Percentiles rank a stretch among this genome's conserved stretches.
phyloP scores from a whole-genome alignment of 2,797 vertebrate genomes.

The Pseudochaenichthys georgianus region DNA sequence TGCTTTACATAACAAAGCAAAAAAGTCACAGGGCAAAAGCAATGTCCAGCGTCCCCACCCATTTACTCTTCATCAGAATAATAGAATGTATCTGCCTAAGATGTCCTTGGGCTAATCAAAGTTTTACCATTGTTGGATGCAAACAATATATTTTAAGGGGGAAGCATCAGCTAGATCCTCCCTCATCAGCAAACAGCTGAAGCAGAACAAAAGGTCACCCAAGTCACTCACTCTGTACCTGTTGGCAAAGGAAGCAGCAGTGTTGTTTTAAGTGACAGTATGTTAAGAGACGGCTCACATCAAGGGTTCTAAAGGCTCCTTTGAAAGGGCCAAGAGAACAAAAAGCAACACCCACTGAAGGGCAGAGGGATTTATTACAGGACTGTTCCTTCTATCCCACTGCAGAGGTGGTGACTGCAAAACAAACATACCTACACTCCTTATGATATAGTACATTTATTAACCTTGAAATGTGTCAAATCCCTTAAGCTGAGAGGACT shows the following conservation, averaged over 20 bases:
- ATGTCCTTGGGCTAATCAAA: constrained; percentile 60
- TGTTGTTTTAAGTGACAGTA: constrained; percentile 61
- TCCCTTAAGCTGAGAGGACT: not conserved
- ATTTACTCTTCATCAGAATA: constrained; percentile 16
- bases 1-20: constrained; percentile 20
- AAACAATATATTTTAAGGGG: constrained; percentile 55
- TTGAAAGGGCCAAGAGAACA: constrained; percentile 58
- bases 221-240: constrained; percentile 69
- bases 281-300: constrained; percentile 43
- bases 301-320: constrained; percentile 48
- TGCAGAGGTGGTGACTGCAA: constrained; percentile 5
- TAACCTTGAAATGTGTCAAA: not conserved
- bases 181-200: constrained; percentile 76
- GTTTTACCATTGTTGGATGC: constrained; percentile 43
- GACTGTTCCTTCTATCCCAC: not conserved
- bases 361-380: constrained; percentile 42
- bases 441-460: not conserved
- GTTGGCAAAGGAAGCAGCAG: constrained; percentile 59
- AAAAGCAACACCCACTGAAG: constrained; percentile 46
- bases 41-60: not conserved
- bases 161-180: constrained; percentile 57
- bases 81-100: constrained; percentile 21
- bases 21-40: constrained; percentile 8
- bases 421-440: not conserved
- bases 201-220: constrained; percentile 67